Base-by-base conservation (phyloP, 2,113 vertebrate species). In the Chaetura pelagica region DNA sequence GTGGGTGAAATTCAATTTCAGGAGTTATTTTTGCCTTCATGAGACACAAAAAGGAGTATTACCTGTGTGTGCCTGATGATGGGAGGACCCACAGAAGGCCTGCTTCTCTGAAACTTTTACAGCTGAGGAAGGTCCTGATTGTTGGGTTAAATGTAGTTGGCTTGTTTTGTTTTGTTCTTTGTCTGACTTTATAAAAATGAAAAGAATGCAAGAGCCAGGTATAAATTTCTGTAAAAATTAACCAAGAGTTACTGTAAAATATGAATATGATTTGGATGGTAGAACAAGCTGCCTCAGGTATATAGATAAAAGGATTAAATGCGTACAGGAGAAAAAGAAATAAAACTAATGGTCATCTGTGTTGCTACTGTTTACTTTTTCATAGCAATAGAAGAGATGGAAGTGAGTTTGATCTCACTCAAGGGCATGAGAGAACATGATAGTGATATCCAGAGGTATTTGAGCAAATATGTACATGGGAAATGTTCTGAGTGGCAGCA, bases 1-100 rank as follows among this genome's bases (percentile, higher is more conserved):
- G 57, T 35, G 67, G 89, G 73, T 76, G 59, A 93, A 76, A 87
- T 92, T 97, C 91, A 49, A 42, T 88, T 92, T 88, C 83, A 89
- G 91, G 89, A 91, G 83, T 48, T 84, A 58, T 97, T 93, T 85
- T 94, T 63, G 72, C 84, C 84, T 95, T 91, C 82, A 77, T 68
- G 94, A 96, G 86, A 90, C 66, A 77, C 68, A 92, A 94, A 92
- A 67, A 89, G 64, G 59, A 80, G 61, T 14, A 35, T 93, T 84
- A 61, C 67, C 90, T 82, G 26, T 88, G 68, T 86, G 64, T 90
- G 48, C 73, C 93, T 5, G 6, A 18, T 49, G 55, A 75, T 1
- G 2, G 75, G 87, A 89, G 30, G 18, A 82, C 58, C 95, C 80
- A 49, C 81, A 90, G 91, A 86, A 84, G 40, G 51, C 23, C 61